These are phyloP conservation scores for Schizothorax lantsangensis DNA, from an alignment of 2,797 vertebrate genomes.

Conservation along the genomic window DNA sequence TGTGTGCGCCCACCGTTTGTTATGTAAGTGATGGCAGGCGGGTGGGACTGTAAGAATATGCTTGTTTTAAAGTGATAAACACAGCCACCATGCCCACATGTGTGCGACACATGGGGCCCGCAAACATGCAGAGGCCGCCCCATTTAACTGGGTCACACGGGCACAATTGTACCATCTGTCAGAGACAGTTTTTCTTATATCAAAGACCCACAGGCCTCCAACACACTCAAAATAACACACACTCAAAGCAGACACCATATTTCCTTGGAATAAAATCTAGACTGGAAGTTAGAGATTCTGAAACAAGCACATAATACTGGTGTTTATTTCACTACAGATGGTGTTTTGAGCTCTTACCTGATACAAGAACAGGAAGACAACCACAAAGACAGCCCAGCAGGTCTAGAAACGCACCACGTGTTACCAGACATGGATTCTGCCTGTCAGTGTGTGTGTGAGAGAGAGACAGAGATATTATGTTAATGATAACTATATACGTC, in stretches of 20 bases:
- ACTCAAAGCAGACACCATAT: neutral
- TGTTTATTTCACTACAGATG: neutral
- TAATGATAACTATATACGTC: neutral
- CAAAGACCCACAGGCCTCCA: slow-evolving; percentile 62
- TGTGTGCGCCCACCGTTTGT: slow-evolving; percentile 61
- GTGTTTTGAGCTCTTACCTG: slow-evolving; percentile 67
- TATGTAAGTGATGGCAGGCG: slow-evolving; percentile 70
- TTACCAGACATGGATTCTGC: slow-evolving; percentile 88
- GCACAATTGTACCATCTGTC: slow-evolving; percentile 76
- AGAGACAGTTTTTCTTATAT: slow-evolving; percentile 72
- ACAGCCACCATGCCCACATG: slow-evolving; percentile 75
- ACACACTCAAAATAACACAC: slow-evolving; percentile 18
- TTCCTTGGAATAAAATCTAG: slow-evolving; percentile 4
- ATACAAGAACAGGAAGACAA: slow-evolving; percentile 60
- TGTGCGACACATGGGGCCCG: slow-evolving; percentile 75
- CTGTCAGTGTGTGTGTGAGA: slow-evolving; percentile 70
- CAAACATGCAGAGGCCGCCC: slow-evolving; percentile 60
- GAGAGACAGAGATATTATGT: neutral
- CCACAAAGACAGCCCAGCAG: slow-evolving; percentile 82
- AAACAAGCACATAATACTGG: neutral
- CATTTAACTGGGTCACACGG: slow-evolving; percentile 71
- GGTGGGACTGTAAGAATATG: slow-evolving; percentile 62
- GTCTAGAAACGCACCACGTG: slow-evolving; percentile 88
- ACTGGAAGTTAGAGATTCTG: neutral
- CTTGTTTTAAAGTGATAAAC: slow-evolving; percentile 72